Percentiles rank a stretch among this genome's conserved stretches.
Evolutionary conservation across 2,888 invertebrate species (phyloP).

Genomic region (Agapostemon virescens): DNA sequence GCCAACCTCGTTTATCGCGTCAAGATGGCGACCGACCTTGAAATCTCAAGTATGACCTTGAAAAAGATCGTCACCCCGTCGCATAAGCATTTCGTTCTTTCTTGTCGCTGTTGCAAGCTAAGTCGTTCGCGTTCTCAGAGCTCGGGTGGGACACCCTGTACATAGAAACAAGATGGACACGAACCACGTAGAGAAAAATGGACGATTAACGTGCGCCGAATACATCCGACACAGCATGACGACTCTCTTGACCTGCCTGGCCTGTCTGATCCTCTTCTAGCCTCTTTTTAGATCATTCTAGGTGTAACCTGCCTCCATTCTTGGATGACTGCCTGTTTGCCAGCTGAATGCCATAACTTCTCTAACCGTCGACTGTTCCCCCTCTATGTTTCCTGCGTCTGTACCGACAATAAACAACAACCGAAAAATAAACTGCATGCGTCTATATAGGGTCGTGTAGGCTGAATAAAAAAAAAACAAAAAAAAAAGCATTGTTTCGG

Average conservation of each 20-base stretch:
- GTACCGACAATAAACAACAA: slow-evolving; percentile 8
- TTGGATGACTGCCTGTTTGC: slow-evolving; percentile 66
- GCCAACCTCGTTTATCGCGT: no score
- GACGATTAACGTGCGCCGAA: slow-evolving; percentile 12
- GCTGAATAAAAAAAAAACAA: no score
- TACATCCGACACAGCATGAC: slow-evolving; percentile 58
- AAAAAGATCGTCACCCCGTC: no score
- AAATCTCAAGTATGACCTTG: no score
- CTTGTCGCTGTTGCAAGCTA: no score
- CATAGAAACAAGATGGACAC: background rate
- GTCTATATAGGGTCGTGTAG: slow-evolving; percentile 34
- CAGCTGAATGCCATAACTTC: slow-evolving; percentile 59
- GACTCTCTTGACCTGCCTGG: slow-evolving; percentile 61
- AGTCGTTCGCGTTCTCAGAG: no score
- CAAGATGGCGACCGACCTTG: no score
- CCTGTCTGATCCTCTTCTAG: slow-evolving; percentile 56
- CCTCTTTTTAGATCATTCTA: slow-evolving; percentile 66
- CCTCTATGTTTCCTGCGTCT: slow-evolving; percentile 39
- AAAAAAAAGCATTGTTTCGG: slow-evolving; percentile 15
- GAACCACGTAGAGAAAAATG: background rate
- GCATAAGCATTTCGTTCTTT: no score
- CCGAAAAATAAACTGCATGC: slow-evolving; percentile 51
- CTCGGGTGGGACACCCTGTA: no score
- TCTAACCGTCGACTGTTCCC: slow-evolving; percentile 30
- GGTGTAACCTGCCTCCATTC: slow-evolving; percentile 68